These are phyloP conservation scores for Trachelus troglodyta DNA, from an alignment of 2,888 invertebrate genomes.

Conservation along the genomic window DNA sequence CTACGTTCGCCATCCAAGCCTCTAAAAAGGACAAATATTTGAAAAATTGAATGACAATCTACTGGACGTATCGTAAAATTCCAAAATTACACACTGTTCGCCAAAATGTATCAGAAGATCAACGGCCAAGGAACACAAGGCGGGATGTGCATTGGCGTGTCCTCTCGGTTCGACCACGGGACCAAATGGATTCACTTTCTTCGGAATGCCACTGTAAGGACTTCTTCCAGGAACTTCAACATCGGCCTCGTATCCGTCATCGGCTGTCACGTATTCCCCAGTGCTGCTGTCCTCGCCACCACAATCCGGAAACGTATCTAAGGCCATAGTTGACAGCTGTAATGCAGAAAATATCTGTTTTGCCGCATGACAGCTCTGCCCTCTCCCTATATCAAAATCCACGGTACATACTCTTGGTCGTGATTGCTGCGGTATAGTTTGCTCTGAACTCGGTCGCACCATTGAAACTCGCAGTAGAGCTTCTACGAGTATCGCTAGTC, in stretches of 20 bases:
- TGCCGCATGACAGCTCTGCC: slow-evolving; percentile 20
- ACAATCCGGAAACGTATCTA: slow-evolving; percentile 55
- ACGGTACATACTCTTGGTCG: slow-evolving; percentile 65
- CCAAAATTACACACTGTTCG: slow-evolving; percentile 65
- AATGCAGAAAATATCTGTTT: slow-evolving; percentile 4
- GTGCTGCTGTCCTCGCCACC: slow-evolving; percentile 58
- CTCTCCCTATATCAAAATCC: slow-evolving; percentile 13
- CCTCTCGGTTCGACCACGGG: slow-evolving; percentile 56
- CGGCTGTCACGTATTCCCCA: slow-evolving; percentile 67
- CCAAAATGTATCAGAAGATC: slow-evolving; percentile 72
- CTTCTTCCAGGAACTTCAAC: slow-evolving; percentile 68
- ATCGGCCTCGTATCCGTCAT: slow-evolving; percentile 77
- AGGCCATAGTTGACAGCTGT: slow-evolving; percentile 57
- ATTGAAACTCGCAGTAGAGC: slow-evolving; percentile 70
- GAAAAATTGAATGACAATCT: background rate
- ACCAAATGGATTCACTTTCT: slow-evolving; percentile 38
- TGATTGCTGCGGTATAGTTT: slow-evolving; percentile 69
- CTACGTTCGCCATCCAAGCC: slow-evolving; percentile 51
- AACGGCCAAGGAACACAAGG: slow-evolving; percentile 72
- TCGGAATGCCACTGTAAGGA: slow-evolving; percentile 39
- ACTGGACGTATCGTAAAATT: background rate
- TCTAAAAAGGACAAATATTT: slow-evolving; percentile 28
- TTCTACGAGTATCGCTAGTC: slow-evolving; percentile 67
- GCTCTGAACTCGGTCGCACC: slow-evolving; percentile 68
- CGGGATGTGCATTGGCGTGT: slow-evolving; percentile 70